Evolutionary conservation across 2,113 vertebrate genomes (phyloP), one percentile per base, ranked within the genome.

Genomic region (Alectura lathami): DNA sequence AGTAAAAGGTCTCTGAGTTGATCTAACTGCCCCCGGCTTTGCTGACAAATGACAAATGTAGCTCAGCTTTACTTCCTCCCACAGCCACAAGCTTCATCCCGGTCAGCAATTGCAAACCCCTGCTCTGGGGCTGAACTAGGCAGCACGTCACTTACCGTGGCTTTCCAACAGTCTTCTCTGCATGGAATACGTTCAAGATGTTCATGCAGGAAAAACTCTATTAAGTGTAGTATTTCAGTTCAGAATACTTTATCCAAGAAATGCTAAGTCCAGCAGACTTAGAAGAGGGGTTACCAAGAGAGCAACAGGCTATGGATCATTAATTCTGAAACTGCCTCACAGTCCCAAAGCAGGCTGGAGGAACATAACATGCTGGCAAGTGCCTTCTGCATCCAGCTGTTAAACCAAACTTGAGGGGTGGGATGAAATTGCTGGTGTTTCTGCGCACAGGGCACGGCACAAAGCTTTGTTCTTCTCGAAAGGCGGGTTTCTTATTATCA

Each of bases 251-350:
- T 76, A 45, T 53, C 11, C 12, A 72, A 48, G 13, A 72, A 60
- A 53, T 45, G 4, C 20, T n/a, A 54, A 47, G 2, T 64, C 54
- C 34, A 23, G 85, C 34, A 74, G 42, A 4, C 29, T 32, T 40
- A 29, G 77, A 77, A 86, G 12, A 14, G 24, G 3, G 40, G 8
- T 59, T 68, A 83, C 56, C 0, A 2, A 45, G 30, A 21, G 8
- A 34, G 29, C 24, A 24, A n/a, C 40, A 50, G 10, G 17, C 53
- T 30, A 10, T 0, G 0, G 11, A 23, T 17, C 0, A 0, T 42
- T 57, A 62, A 42, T 68, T 78, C 26, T 43, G 14, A 69, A 74
- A 51, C 2, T 85, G 23, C 24, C 24, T 68, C 2, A 2, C 26
- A 56, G 57, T 51, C 43, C 32, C 66, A 57, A 68, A 81, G 57